These are phyloP conservation scores for Platanista minor DNA, from an alignment of 2,113 vertebrate genomes.

Conservation along the genomic window DNA sequence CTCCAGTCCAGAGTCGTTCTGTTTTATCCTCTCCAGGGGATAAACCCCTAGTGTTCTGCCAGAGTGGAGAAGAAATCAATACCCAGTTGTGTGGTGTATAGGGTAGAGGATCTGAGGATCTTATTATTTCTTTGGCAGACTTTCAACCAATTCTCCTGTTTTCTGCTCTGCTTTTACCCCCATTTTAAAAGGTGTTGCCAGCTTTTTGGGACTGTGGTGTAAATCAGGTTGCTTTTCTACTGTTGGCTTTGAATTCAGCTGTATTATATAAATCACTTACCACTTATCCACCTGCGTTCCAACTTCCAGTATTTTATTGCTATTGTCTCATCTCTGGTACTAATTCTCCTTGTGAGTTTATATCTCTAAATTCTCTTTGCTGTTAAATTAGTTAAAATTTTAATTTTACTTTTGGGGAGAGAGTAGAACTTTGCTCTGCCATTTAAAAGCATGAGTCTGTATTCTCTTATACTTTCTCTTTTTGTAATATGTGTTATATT, in stretches of 20 bases:
- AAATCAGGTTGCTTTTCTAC: background rate
- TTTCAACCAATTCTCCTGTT: slow-evolving; percentile 8
- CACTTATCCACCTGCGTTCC: background rate
- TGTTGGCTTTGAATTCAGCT: background rate
- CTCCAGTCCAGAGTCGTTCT: background rate
- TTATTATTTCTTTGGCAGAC: background rate
- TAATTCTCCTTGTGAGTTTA: background rate
- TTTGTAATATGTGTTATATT: background rate
- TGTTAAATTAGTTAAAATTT: slow-evolving; percentile 16
- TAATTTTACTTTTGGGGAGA: background rate
- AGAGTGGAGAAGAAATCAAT: background rate
- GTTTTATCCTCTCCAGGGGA: background rate
- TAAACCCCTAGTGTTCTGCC: background rate
- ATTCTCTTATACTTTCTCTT: background rate
- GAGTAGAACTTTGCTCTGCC: background rate
- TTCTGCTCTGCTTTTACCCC: background rate
- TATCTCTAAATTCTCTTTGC: slow-evolving; percentile 6
- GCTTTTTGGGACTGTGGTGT: background rate
- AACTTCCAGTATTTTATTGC: background rate
- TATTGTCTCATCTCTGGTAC: background rate
- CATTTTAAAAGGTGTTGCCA: background rate
- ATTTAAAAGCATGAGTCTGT: background rate
- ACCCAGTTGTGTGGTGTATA: background rate
- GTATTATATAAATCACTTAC: background rate
- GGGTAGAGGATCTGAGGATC: background rate